phyloP scores from a whole-genome alignment of 2,888 invertebrate species.

The Tetranychus truncatus region DNA sequence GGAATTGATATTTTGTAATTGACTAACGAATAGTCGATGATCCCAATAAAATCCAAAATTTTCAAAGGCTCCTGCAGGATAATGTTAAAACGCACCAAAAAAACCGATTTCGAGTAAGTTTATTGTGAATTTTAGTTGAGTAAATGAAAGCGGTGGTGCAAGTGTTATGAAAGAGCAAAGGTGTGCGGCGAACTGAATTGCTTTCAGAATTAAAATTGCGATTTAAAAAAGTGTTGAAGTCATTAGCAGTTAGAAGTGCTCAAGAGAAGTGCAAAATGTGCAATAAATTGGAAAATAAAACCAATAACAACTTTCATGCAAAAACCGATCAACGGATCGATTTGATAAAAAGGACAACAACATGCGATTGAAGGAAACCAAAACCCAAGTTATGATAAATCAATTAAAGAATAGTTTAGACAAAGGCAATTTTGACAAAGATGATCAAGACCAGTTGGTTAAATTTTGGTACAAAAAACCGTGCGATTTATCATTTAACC shows the following conservation, averaged over 20 bases:
- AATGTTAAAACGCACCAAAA: neutral
- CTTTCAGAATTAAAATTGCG: too few relatives aligned
- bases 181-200: too few relatives aligned
- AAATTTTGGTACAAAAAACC: too few relatives aligned
- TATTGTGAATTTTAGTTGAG: neutral
- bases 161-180: too few relatives aligned
- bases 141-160: too few relatives aligned
- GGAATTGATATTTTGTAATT: neutral
- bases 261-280: too few relatives aligned
- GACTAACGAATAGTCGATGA: neutral
- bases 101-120: neutral
- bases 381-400: neutral
- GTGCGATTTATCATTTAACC: neutral
- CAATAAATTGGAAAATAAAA: too few relatives aligned
- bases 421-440: too few relatives aligned
- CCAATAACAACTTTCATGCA: too few relatives aligned
- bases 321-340: neutral
- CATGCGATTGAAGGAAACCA: neutral
- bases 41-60: neutral
- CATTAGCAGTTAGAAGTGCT: too few relatives aligned
- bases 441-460: too few relatives aligned
- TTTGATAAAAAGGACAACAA: neutral
- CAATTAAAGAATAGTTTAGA: neutral
- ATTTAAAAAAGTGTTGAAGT: too few relatives aligned
- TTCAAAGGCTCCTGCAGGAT: conserved; percentile 8